Base-by-base conservation (phyloP, 1,140 invertebrate genomes). In the Potamilus streckersoni region DNA sequence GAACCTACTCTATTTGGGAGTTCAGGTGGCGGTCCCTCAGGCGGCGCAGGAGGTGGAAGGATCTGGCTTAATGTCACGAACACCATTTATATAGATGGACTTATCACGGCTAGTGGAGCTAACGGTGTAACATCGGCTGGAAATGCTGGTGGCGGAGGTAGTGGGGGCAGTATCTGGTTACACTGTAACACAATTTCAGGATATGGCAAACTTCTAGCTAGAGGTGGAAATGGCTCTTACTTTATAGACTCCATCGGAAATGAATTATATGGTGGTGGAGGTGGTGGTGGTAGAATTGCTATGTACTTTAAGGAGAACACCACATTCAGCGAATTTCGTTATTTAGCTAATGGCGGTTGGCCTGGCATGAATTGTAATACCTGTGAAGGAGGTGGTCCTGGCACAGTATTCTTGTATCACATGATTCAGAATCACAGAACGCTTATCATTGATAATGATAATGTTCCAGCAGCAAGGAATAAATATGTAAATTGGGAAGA, bases 11-110 rank as follows among this genome's bases (percentile, higher is more conserved):
- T 80, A 59, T 85, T 85, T 78, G 85, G 85, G n/a, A 85, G 83
- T 73, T 77, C 81, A 12, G 85, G 85, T 31, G 85, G 85, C 0
- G 82, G 83, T 38, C 38, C 57, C 27, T 70, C 62, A 20, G 85
- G 85, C n/a, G 85, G 85, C 20, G 70, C 76, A 17, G 85, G 85
- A 1, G 85, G 85, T 56, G 85, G 85, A 13, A 73, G 78, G 19
- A 82, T 86, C 57, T 86, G 85, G 85, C 58, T 86, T 6, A 86
- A 86, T 78, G 81, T 85, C 15, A 83, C 85, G 2, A 77, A 86
- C 78, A 85, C 85, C 13, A 69, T 86, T 38, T 76, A 78, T 12
- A 80, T 86, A 17, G 82, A 86, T 66, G 85, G 85, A 2, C 31
- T 69, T 14, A 57, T 86, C 5, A 81, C 82, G 16, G 82, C 80